Evolutionary conservation across 2,113 vertebrate genomes (phyloP), one percentile per base, ranked within the genome.

Genomic region (Regulus satrapa): DNA sequence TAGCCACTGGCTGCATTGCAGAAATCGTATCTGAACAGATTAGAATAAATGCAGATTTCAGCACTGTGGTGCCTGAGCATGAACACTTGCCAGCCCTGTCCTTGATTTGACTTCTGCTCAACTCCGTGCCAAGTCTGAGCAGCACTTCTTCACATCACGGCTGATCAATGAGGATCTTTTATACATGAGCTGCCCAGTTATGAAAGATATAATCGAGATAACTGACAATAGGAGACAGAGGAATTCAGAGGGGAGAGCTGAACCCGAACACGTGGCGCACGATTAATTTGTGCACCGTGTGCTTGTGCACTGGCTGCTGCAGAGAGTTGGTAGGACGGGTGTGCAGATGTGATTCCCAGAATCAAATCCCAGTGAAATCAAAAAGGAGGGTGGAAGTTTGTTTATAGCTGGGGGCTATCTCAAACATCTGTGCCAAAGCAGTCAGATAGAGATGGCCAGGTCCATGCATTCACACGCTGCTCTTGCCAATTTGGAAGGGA

Each of bases 11-110:
- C 94, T 95, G 95, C 93, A 95, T 9, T 68, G 83, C 89, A 97
- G 96, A 95, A 92, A 92, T 85, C 12, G 23, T 81, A 95, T 94
- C 93, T 78, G 83, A 87, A 92, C 66, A 86, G 93, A 92, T 91
- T 74, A 96, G 81, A 95, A 89, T 82, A 97, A 96, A 94, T 64
- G 89, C 93, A 92, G 91, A 89, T 92, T 95, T 94, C 93, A 96
- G 93, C 94, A 84, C 0, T 52, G 77, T 89, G 83, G 56, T 87
- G 77, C 64, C 89, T 68, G 59, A 92, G 80, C 28, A 76, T 89
- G 83, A 97, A 75, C 15, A 34, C 36, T 84, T 85, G 93, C 94
- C 95, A 97, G 79, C 64, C n/a, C 56, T 54, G 77, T 56, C 92
- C 91, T 96, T 94, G 55, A 68, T 54, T 68, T 96, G 89, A 95